Percentiles rank a stretch among this genome's conserved stretches.
Conservation (phyloP, 2,797 vertebrate species). For the Sylvia borin region DNA sequence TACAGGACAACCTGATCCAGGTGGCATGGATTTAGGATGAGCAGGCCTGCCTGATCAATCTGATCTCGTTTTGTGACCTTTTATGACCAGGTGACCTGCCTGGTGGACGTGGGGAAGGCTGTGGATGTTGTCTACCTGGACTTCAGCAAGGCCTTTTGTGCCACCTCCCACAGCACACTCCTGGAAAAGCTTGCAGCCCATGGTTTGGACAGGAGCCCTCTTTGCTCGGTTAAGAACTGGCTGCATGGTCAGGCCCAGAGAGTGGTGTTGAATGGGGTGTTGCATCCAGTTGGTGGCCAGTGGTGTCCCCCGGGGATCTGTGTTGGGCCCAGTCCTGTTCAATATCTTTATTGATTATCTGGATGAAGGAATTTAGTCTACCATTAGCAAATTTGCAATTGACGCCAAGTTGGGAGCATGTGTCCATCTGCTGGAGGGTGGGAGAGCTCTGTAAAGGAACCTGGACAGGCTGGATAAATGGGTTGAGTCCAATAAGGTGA, state of each 20-base stretch:
- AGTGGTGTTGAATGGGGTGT: not conserved
- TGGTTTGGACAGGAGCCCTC: too few relatives aligned
- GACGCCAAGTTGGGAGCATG: not conserved
- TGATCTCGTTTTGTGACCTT: not conserved
- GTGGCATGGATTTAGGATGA: too few relatives aligned
- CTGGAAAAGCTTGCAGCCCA: not conserved
- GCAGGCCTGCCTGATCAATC: not conserved
- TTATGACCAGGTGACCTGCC: not conserved
- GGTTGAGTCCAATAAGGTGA: fast-evolving
- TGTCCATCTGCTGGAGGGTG: not conserved
- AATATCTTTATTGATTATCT: not conserved
- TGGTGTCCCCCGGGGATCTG: not conserved
- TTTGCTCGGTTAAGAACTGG: not conserved
- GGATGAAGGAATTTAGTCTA: too few relatives aligned
- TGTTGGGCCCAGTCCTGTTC: not conserved
- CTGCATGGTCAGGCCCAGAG: fast-evolving
- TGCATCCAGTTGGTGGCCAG: not conserved
- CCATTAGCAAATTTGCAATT: not conserved
- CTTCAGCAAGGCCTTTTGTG: not conserved
- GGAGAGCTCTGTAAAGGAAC: not conserved
- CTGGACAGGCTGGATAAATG: not conserved
- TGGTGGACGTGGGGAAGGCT: too few relatives aligned
- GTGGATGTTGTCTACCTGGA: not conserved
- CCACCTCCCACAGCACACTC: fast-evolving
- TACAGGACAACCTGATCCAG: not conserved